Evolutionary conservation across 2,888 invertebrate species (phyloP).

Genomic region (Dicranocentrus wangi): DNA sequence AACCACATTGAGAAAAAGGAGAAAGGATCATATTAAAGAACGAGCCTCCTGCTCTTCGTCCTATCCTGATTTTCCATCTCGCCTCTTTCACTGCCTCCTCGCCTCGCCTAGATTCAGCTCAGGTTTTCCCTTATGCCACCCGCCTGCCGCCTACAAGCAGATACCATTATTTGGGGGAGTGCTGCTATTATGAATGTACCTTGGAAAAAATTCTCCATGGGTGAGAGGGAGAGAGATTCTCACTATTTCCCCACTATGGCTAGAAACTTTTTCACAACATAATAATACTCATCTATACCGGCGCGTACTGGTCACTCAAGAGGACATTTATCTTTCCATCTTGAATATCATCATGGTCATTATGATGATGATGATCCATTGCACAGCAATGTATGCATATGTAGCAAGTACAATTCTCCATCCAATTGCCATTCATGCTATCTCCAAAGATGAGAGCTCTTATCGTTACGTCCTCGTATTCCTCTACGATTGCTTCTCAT

Average conservation of each 20-base stretch:
- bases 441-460: too few species aligned
- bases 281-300: too few species aligned
- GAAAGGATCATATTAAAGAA: not conserved
- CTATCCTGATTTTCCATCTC: not conserved
- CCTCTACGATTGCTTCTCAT: too few species aligned
- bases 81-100: not conserved
- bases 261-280: too few species aligned
- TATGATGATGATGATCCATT: not conserved
- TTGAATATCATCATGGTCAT: not conserved
- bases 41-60: not conserved
- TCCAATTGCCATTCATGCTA: too few species aligned
- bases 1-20: not conserved
- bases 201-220: not conserved
- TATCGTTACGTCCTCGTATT: too few species aligned
- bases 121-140: not conserved
- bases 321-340: not conserved
- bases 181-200: not conserved
- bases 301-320: slow-evolving; percentile 3
- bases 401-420: too few species aligned
- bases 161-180: not conserved
- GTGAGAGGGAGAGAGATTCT: not conserved
- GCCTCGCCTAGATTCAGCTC: too few species aligned
- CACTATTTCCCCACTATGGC: too few species aligned
- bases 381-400: not conserved
- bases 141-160: not conserved